These are phyloP conservation scores for Eutrigla gurnardus DNA, from an alignment of 2,797 vertebrate species.

Conservation along the genomic window DNA sequence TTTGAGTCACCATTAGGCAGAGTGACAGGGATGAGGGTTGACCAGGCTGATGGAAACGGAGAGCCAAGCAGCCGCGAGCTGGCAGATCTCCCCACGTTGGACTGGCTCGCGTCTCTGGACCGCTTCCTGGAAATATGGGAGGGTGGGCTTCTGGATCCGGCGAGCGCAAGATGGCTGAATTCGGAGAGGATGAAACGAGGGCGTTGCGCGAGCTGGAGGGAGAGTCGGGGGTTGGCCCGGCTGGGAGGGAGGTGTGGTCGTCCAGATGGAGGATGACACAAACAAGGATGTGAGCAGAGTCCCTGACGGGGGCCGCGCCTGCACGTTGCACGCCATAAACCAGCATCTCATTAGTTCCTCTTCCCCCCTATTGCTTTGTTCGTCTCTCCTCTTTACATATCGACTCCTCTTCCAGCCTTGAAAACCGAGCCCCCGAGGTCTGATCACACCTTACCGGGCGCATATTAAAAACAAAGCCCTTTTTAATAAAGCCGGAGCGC, in stretches of 20 bases:
- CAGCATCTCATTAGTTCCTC: slow-evolving; percentile 42
- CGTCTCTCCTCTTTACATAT: slow-evolving; percentile 25
- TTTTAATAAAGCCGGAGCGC: slow-evolving; percentile 55
- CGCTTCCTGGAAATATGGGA: slow-evolving; percentile 68
- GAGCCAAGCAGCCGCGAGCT: slow-evolving; percentile 57
- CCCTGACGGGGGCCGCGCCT: slow-evolving; percentile 18
- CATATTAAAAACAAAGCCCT: slow-evolving; percentile 58
- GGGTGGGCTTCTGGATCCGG: slow-evolving; percentile 46
- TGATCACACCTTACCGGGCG: slow-evolving; percentile 42
- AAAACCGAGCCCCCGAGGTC: slow-evolving; percentile 33
- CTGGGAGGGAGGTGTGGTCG: slow-evolving; percentile 3
- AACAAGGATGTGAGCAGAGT: slow-evolving; percentile 41
- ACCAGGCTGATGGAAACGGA: slow-evolving; percentile 50
- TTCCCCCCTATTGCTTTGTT: slow-evolving; percentile 4
- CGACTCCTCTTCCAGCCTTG: slow-evolving; percentile 36
- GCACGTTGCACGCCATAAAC: slow-evolving; percentile 37
- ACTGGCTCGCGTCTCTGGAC: slow-evolving; percentile 55
- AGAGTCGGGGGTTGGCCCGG: not conserved
- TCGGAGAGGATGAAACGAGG: slow-evolving; percentile 17
- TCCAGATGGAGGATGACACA: slow-evolving; percentile 68
- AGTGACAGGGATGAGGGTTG: slow-evolving; percentile 45
- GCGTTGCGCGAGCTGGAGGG: slow-evolving; percentile 7
- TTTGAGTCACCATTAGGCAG: slow-evolving; percentile 19
- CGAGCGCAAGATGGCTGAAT: slow-evolving; percentile 39
- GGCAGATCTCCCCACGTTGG: slow-evolving; percentile 48